Percentiles rank a stretch among this genome's conserved stretches.
Conservation (phyloP, 2,797 vertebrate genomes). For the Tolypeutes matacus region DNA sequence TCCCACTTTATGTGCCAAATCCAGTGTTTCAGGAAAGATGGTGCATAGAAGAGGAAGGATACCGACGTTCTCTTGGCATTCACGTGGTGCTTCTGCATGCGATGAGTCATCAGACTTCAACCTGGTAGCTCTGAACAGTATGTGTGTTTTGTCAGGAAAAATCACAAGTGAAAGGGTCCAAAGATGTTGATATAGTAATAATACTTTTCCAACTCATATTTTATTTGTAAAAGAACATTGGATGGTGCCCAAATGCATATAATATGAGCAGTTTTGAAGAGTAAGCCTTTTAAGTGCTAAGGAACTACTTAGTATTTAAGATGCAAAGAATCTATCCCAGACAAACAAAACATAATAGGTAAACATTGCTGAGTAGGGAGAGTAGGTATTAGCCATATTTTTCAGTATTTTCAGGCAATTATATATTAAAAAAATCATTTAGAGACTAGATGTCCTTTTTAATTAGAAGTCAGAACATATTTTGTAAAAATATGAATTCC, state of each 20-base stretch:
- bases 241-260: neutral
- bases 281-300: neutral
- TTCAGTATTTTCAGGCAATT: neutral
- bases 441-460: neutral
- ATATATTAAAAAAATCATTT: neutral
- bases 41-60: neutral
- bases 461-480: neutral
- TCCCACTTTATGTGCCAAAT: neutral
- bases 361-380: neutral
- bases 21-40: neutral
- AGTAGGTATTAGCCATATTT: neutral
- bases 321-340: neutral
- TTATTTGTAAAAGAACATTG: neutral
- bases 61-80: neutral
- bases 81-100: constrained; percentile 74
- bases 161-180: constrained; percentile 63
- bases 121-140: constrained; percentile 29
- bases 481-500: neutral
- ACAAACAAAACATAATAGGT: neutral
- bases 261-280: neutral
- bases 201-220: neutral
- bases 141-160: neutral
- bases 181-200: neutral
- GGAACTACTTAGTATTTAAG: constrained; percentile 23
- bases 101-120: constrained; percentile 83